These are phyloP conservation scores for Pollenia griseotomentosa DNA, from an alignment of 2,888 invertebrate genomes.

Conservation along the genomic window DNA sequence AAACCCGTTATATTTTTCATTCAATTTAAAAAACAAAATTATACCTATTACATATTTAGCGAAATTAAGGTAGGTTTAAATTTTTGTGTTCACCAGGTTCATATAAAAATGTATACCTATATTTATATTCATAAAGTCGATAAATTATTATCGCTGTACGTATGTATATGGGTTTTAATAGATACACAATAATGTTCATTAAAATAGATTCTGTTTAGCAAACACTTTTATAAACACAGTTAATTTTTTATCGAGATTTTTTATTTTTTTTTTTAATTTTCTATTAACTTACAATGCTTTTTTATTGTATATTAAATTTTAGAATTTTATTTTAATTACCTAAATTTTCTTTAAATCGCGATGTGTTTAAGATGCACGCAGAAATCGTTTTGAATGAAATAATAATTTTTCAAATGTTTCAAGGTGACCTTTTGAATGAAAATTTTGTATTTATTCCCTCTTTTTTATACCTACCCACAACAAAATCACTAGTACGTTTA, in stretches of 20 bases:
- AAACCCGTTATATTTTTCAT: conserved; percentile 64
- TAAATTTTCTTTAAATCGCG: conserved; percentile 66
- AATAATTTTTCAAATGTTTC: conserved; percentile 68
- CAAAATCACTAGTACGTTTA: conserved; percentile 53
- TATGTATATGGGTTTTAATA: background rate
- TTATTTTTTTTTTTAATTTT: background rate
- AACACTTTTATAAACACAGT: conserved; percentile 12
- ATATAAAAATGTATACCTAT: too few species aligned
- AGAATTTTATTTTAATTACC: conserved; percentile 58
- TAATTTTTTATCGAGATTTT: background rate
- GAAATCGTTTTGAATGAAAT: conserved; percentile 70
- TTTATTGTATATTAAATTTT: background rate
- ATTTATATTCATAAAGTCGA: background rate
- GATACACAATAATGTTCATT: conserved; percentile 28
- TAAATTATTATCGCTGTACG: conserved; percentile 1
- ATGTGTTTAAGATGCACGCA: conserved; percentile 64
- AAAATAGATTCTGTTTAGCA: conserved; percentile 4
- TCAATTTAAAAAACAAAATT: conserved; percentile 40
- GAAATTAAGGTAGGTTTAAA: background rate
- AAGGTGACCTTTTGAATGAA: conserved; percentile 74
- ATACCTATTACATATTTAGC: background rate
- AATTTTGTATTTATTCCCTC: conserved; percentile 62
- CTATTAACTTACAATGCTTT: conserved; percentile 6
- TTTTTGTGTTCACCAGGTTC: background rate
- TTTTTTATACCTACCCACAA: conserved; percentile 36